These are phyloP conservation scores for Heliocidaris tuberculata DNA, from an alignment of 35 echinoderm and acorn worm genomes.

Conservation along the genomic window DNA sequence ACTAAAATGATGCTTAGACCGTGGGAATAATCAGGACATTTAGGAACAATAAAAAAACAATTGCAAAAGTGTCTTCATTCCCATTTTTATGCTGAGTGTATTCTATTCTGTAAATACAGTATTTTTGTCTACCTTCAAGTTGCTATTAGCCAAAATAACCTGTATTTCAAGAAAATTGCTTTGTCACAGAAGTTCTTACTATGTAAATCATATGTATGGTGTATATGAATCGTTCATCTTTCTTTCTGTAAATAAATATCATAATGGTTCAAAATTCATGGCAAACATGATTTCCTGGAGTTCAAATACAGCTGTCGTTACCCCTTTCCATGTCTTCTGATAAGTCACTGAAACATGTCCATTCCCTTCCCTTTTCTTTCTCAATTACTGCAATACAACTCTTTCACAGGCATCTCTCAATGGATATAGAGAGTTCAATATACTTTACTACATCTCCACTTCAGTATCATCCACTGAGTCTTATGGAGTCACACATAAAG, in stretches of 20 bases:
- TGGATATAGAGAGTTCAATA: background rate
- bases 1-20: slow-evolving; percentile 86
- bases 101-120: slow-evolving; percentile 38
- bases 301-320: too few species aligned
- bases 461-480: background rate
- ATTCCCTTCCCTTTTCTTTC: background rate
- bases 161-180: background rate
- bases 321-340: background rate
- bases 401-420: background rate
- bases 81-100: slow-evolving; percentile 35
- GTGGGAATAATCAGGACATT: slow-evolving; percentile 57
- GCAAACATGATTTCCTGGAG: background rate
- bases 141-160: slow-evolving; percentile 33
- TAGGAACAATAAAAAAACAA: background rate
- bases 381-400: background rate
- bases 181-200: too few species aligned
- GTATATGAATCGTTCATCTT: background rate
- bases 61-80: slow-evolving; percentile 19
- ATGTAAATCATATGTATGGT: background rate
- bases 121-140: slow-evolving; percentile 40
- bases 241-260: background rate
- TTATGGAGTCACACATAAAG: background rate
- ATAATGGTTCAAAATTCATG: background rate
- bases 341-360: background rate
- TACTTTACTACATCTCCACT: background rate